A percentile compares a stretch with the other conserved stretches of the same genome.
phyloP scores from a whole-genome alignment of 2,888 invertebrate genomes.

The Andrena flavipes region DNA sequence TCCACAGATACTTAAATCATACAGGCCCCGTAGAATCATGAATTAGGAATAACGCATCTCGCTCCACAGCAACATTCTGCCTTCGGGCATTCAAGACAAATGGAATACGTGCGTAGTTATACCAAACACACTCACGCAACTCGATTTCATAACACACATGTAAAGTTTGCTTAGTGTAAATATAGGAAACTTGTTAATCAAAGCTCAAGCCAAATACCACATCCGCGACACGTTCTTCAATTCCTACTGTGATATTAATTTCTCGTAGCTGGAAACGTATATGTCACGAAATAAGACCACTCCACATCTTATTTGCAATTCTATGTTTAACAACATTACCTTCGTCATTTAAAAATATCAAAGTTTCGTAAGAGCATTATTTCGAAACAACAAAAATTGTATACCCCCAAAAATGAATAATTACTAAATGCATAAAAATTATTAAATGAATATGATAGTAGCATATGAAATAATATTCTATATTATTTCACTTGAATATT shows the following conservation, averaged over 20 bases:
- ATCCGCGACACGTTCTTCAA: conserved; percentile 3
- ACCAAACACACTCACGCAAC: conserved; percentile 9
- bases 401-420: too few species aligned
- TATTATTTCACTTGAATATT: too few species aligned
- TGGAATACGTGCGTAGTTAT: not conserved
- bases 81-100: not conserved
- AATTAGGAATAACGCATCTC: not conserved
- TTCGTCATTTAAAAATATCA: not conserved
- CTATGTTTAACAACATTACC: not conserved
- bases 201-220: conserved; percentile 23
- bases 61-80: not conserved
- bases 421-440: too few species aligned
- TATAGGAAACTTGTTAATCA: conserved; percentile 30
- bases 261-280: not conserved
- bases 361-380: not conserved
- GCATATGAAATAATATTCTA: too few species aligned
- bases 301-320: not conserved
- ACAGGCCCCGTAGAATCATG: not conserved
- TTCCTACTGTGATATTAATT: conserved; percentile 13
- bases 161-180: conserved; percentile 19
- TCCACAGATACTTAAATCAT: too few species aligned
- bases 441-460: too few species aligned
- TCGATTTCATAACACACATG: conserved; percentile 1
- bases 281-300: conserved; percentile 21
- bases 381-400: not conserved